A percentile compares a stretch with the other conserved stretches of the same genome.
These are phyloP conservation scores for Microhierax caerulescens DNA, from an alignment of 2,797 vertebrate genomes.

Conservation along the genomic window DNA sequence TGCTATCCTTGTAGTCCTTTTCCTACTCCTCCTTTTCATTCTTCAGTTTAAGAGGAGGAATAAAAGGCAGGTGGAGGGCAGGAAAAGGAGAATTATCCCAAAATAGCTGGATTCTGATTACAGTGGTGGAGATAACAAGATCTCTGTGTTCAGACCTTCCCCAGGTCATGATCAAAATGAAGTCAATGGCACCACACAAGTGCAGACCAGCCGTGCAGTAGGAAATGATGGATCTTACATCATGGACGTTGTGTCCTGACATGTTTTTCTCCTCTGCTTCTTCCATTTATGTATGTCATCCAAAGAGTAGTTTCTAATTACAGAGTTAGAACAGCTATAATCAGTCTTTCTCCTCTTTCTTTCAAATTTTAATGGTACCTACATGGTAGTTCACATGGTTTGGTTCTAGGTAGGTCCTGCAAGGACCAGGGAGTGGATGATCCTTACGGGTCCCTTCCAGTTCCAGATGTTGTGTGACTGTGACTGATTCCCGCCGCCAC, in stretches of 20 bases:
- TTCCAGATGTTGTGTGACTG: rapidly evolving
- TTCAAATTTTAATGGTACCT: background rate
- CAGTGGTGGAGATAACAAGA: background rate
- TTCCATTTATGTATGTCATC: background rate
- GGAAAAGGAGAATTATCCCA: background rate
- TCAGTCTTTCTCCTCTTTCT: background rate
- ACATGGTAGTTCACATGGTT: background rate
- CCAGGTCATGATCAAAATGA: background rate
- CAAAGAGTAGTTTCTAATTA: background rate
- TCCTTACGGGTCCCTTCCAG: background rate
- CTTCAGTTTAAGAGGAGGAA: background rate
- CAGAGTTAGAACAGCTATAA: background rate
- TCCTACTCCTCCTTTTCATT: background rate
- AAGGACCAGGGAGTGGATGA: background rate
- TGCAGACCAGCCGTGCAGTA: background rate
- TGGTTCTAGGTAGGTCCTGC: background rate
- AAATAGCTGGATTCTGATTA: background rate
- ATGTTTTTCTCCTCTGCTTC: background rate
- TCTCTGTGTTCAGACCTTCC: background rate
- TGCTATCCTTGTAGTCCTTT: background rate
- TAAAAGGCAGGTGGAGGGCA: background rate
- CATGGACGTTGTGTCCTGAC: background rate
- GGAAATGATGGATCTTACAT: background rate
- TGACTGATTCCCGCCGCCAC: rapidly evolving
- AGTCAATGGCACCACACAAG: background rate